Conservation (phyloP, 2,888 invertebrate genomes). For the Serripes groenlandicus region DNA sequence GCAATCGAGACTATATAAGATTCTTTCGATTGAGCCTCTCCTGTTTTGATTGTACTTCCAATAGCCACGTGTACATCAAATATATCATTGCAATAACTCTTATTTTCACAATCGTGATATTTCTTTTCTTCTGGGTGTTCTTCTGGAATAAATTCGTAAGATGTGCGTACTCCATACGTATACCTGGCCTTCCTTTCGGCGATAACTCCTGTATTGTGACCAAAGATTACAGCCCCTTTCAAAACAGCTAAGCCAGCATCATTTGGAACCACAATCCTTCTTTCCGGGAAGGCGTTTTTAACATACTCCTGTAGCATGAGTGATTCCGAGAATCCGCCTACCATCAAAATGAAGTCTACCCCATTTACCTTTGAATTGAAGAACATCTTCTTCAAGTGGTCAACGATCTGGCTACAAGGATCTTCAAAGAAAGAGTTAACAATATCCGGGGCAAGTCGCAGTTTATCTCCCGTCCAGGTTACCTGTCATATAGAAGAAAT, state of each 20-base stretch:
- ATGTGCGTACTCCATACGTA: constrained; percentile 62
- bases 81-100: constrained; percentile 47
- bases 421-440: constrained; percentile 17
- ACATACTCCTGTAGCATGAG: constrained; percentile 30
- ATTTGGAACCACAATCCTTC: constrained; percentile 61
- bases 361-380: constrained; percentile 5
- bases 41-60: constrained; percentile 48
- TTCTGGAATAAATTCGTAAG: constrained; percentile 29
- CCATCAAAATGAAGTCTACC: constrained; percentile 40
- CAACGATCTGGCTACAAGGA: constrained; percentile 16
- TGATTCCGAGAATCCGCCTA: constrained; percentile 50
- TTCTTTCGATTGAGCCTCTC: constrained; percentile 41
- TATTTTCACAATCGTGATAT: constrained; percentile 27
- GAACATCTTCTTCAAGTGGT: constrained; percentile 27
- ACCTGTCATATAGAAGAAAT: not conserved
- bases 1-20: constrained; percentile 34
- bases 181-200: constrained; percentile 52
- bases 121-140: constrained; percentile 56
- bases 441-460: constrained; percentile 18
- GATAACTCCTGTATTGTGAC: constrained; percentile 64
- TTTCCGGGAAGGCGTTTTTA: constrained; percentile 10
- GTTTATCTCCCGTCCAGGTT: constrained; percentile 29
- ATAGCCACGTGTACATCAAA: constrained; percentile 62
- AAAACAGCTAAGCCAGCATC: constrained; percentile 68
- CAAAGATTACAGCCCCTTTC: constrained; percentile 69